A percentile compares a stretch with the other conserved stretches of the same genome.
phyloP scores from a whole-genome alignment of 2,888 invertebrate species.

The Trissolcus brochymenae region DNA sequence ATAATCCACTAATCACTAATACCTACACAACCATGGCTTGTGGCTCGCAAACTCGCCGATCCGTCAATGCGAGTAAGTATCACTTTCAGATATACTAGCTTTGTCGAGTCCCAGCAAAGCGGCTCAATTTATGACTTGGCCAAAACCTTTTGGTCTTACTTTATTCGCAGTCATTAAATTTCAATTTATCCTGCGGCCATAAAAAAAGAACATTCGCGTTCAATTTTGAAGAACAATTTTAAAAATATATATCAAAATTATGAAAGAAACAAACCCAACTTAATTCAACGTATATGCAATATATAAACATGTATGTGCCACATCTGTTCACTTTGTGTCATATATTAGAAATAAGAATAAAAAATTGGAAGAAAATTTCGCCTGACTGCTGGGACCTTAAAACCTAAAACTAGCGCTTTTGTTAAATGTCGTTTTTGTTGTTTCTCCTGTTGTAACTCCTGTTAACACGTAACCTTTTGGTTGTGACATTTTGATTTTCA shows the following conservation, averaged over 20 bases:
- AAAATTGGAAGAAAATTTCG: too few relatives aligned
- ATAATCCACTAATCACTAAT: constrained; percentile 76
- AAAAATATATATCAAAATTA: too few relatives aligned
- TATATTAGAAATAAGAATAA: too few relatives aligned
- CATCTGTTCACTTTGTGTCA: too few relatives aligned
- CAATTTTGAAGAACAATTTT: too few relatives aligned
- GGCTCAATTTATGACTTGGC: constrained; percentile 13
- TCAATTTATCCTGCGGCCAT: too few relatives aligned
- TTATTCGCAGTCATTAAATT: too few relatives aligned
- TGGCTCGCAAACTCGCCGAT: constrained; percentile 70
- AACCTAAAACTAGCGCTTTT: constrained; percentile 42
- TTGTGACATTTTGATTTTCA: constrained; percentile 44
- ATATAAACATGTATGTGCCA: too few relatives aligned
- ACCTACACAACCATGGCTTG: constrained; percentile 69
- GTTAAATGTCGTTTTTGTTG: constrained; percentile 5
- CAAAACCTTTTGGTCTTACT: too few relatives aligned
- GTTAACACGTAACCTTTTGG: constrained; percentile 44
- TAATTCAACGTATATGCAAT: too few relatives aligned
- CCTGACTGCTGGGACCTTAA: constrained; percentile 26
- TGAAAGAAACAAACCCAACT: too few relatives aligned
- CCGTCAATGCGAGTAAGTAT: constrained; percentile 72
- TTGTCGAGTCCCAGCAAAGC: constrained; percentile 36
- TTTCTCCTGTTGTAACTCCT: constrained; percentile 41
- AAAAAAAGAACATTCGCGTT: too few relatives aligned
- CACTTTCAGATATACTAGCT: constrained; percentile 49